A percentile compares a stretch with the other conserved stretches of the same genome.
These are phyloP conservation scores for Zele albiditarsus DNA, from an alignment of 2,888 invertebrate species.

Conservation along the genomic window DNA sequence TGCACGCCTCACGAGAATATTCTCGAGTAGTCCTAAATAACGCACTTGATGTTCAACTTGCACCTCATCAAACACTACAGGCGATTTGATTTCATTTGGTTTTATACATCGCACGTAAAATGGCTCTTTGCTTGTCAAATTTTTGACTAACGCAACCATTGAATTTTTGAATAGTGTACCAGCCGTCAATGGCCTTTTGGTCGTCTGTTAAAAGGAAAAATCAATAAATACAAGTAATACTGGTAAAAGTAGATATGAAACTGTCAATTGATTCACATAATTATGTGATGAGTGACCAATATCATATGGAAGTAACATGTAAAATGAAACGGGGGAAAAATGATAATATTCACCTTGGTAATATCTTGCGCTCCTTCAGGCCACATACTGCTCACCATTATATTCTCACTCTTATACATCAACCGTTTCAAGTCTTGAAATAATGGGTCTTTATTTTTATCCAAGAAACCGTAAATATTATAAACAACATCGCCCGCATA, in stretches of 20 bases:
- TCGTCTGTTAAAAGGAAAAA: conserved; percentile 79
- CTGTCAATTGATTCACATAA: not conserved
- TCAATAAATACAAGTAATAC: not conserved
- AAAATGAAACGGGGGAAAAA: not conserved
- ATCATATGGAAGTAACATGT: conserved; percentile 12
- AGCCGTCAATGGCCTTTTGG: conserved; percentile 95
- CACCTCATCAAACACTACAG: conserved; percentile 88
- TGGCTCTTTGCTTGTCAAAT: conserved; percentile 92
- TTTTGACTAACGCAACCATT: conserved; percentile 91
- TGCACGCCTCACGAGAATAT: conserved; percentile 94
- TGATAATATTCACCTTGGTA: conserved; percentile 77
- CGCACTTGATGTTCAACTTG: conserved; percentile 84
- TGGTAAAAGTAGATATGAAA: no score
- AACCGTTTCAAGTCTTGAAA: conserved; percentile 98
- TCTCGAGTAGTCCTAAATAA: conserved; percentile 95
- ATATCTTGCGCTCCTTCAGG: conserved; percentile 96
- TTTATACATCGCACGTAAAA: conserved; percentile 98
- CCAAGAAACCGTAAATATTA: conserved; percentile 91
- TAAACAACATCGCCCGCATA: conserved; percentile 98
- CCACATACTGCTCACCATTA: conserved; percentile 91
- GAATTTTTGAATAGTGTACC: conserved; percentile 96
- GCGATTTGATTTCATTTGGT: conserved; percentile 95
- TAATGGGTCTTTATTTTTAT: conserved; percentile 97
- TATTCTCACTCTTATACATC: conserved; percentile 87
- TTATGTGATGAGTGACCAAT: not conserved